Evolutionary conservation across 2,888 invertebrate genomes (phyloP), one percentile per base, ranked within the genome.

Genomic region (Nycteola revayana): DNA sequence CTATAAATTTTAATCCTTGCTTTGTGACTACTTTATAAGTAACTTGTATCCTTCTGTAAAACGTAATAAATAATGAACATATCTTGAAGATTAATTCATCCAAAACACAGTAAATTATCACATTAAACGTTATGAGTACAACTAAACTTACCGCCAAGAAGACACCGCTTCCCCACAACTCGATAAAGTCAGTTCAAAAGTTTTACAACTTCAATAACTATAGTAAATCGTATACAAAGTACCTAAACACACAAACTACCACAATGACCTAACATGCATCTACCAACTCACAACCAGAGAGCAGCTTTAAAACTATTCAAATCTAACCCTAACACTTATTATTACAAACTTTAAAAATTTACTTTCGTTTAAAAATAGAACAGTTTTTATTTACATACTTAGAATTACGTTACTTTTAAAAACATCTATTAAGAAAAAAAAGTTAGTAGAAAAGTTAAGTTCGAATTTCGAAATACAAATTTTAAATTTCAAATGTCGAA

Each of bases 241-340:
- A 7, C 53, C 56, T 60, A 66, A 58, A 46, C 47, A 57, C 55
- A 57, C 44, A 34, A 27, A 49, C 55, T 55, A 55, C 14, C 40
- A 55, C 49, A 47, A 33, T 7, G 31, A 36, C 41, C 62, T 63
- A 60, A 49, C 36, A 52, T 58, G 49, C 54, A 52, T 68, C 62
- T 53, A 29, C 35, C 25, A 41, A 49, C 47, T 73, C 73, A 73
- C 73, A 73, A 73, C 73, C 73, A 50, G 53, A 66, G 73, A 73
- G 73, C 59, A 66, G 71, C 72, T 51, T 42, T 51, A 49, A n/a
- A n/a, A 38, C 25, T 32, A 43, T 54, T 49, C 54, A 42, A 49
- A 60, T 46, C 49, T 51, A 44, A 35, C 47, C 50, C 59, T 58
- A 48, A 44, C 49, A 51, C 43, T 49, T 46, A 43, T 37, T 32